A percentile compares a stretch with the other conserved stretches of the same genome.
Conservation (phyloP, 1,140 invertebrate species). For the Notospermus geniculatus region DNA sequence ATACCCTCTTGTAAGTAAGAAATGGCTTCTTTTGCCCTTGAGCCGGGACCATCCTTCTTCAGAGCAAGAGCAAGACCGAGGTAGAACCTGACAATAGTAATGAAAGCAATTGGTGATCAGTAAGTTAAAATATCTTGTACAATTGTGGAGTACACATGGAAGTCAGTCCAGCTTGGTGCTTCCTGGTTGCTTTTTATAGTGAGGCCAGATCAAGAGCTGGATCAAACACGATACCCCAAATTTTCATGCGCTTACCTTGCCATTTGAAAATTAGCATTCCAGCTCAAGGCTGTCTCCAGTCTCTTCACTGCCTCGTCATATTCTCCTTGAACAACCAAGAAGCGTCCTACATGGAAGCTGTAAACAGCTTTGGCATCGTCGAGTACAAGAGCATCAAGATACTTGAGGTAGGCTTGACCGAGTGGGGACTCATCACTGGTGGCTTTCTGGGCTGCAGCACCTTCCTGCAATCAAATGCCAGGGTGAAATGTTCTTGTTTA, state of each 20-base stretch:
- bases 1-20: constrained; percentile 44
- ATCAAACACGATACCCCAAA: no score
- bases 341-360: constrained; percentile 53
- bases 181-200: no score
- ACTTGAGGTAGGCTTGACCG: constrained; percentile 52
- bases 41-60: constrained; percentile 44
- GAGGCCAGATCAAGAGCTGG: no score
- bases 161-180: no score
- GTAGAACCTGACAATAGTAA: constrained; percentile 44
- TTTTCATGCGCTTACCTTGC: constrained; percentile 42
- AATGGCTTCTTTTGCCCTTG: constrained; percentile 40
- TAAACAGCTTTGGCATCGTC: constrained; percentile 48
- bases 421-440: constrained; percentile 43
- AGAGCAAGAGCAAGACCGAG: constrained; percentile 49
- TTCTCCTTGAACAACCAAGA: constrained; percentile 49
- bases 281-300: constrained; percentile 46
- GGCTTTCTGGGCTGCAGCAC: constrained; percentile 49
- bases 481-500: no score
- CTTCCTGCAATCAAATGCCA: constrained; percentile 38
- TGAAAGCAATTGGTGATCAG: no score
- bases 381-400: constrained; percentile 45
- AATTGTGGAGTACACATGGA: no score
- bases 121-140: no score
- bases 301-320: constrained; percentile 47
- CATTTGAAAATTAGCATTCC: constrained; percentile 46